Evolutionary conservation across 1,140 invertebrate genomes (phyloP), one percentile per base, ranked within the genome.

Genomic region (Rhizoglyphus robini): DNA sequence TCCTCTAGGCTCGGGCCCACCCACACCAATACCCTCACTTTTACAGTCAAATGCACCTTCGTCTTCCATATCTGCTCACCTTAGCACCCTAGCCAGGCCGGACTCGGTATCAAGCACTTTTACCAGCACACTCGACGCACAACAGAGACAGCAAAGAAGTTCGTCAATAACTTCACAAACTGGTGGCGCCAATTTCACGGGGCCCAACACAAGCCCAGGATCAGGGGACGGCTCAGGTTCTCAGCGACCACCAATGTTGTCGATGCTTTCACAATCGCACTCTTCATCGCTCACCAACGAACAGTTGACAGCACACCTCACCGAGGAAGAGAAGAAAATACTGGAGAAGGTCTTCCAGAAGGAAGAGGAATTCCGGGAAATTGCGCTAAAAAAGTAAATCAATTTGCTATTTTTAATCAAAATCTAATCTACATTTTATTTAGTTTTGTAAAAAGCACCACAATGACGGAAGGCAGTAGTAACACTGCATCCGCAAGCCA

Each of bases 341-440:
- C 27, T 68, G 13, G 31, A 67, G 36, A 66, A 65, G 46, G 68
- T 68, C 1, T 68, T 68, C 27, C 60, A 66, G 46, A 68, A 68
- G 25, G 68, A 68, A 41, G 62, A 68, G 65, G 47, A 68, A 63
- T 68, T 68, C 34, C 27, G 29, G 32, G 46, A 64, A 38, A 48
- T 64, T 64, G 63, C 63, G 13, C 46, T 64, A 5, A 64, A 64
- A 64, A 48, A 48, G 63, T 64, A 49, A 49, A n/a, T 34, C 25
- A 59, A 29, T 23, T n/a, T 4, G 18, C 3, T 34, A 29, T 4
- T 58, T 5, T 29, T n/a, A n/a, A 31, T 34, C 25, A 23, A 23
- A 49, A 11, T 49, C n/a, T 49, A 51, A 23, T 20, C 18, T 41
- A 41, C n/a, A 46, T 46, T n/a, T 46, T 41, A 41, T 41, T 15